A percentile compares a stretch with the other conserved stretches of the same genome.
phyloP scores from a whole-genome alignment of 2,888 invertebrate genomes.

The Ypsolopha sequella region DNA sequence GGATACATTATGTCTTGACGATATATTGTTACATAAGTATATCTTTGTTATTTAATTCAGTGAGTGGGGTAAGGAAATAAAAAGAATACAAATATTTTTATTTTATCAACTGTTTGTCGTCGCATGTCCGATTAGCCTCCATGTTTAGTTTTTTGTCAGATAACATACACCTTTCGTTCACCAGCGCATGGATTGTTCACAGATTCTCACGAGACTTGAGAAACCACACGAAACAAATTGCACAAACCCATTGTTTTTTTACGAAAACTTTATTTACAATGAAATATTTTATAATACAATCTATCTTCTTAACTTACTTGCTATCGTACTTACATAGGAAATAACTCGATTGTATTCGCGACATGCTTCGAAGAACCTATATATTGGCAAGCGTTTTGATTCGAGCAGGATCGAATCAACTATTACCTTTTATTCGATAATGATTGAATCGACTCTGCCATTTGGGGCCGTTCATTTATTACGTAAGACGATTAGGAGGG shows the following conservation, averaged over 20 bases:
- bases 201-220: constrained; percentile 36
- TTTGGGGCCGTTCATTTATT: too few species aligned
- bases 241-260: constrained; percentile 40
- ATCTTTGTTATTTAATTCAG: too few species aligned
- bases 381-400: constrained; percentile 16
- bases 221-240: constrained; percentile 28
- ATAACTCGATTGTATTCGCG: constrained; percentile 18
- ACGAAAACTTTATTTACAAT: constrained; percentile 66
- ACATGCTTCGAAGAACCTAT: constrained; percentile 19
- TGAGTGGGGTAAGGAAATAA: too few species aligned
- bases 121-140: neutral
- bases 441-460: constrained; percentile 4
- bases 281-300: constrained; percentile 64
- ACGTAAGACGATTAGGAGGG: too few species aligned
- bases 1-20: too few species aligned
- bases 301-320: constrained; percentile 45
- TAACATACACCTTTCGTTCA: constrained; percentile 7
- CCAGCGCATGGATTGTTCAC: constrained; percentile 6
- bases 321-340: constrained; percentile 39
- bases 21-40: too few species aligned
- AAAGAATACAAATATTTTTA: too few species aligned
- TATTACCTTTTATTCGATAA: constrained; percentile 1
- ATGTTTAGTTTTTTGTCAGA: neutral
- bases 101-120: neutral
- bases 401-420: constrained; percentile 4